Evolutionary conservation across 2,888 invertebrate species (phyloP), one percentile per base, ranked within the genome.

Genomic region (Caradrina kadenii): DNA sequence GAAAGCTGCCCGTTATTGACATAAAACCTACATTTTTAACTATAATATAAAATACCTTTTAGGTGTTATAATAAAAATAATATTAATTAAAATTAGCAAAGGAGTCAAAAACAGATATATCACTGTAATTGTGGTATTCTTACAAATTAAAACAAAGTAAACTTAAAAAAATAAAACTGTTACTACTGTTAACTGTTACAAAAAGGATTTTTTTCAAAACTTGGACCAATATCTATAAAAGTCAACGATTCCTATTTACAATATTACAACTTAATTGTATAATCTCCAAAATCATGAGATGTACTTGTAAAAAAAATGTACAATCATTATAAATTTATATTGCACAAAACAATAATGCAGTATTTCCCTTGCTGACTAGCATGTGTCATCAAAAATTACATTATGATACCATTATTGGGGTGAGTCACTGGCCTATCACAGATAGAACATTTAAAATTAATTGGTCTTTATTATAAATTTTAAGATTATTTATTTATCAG

Each of bases 401-500:
- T 35, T 19, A 61, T 66, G 13, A 74, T 56, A 49, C 45, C 11
- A 69, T 42, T 35, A 22, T 54, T n/a, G 11, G 7, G 1, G 6
- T 35, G 19, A 56, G 42, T 64, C 42, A 52, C 45, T 56, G 45
- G 35, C 26, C 22, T 55, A 73, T 73, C 71, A 76, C 65, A 71
- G 61, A 62, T 54, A 50, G 17, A 19, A 65, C 10, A 55, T 63
- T 49, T 52, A 54, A 11, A 39, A 17, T 17, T 17, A 45, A 55
- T 39, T 50, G 15, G 48, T 68, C 42, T 50, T 26, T 19, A 60
- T 31, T 48, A 10, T 31, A 13, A 22, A n/a, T 64, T 52, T 55
- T 60, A 55, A 55, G 45, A 70, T 45, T 45, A 59, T 63, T 67
- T 60, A 65, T 48, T 84, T 82, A 75, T 90, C 88, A 68, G 84